phyloP scores from a whole-genome alignment of 2,797 vertebrate species.

The Peromyscus eremicus region DNA sequence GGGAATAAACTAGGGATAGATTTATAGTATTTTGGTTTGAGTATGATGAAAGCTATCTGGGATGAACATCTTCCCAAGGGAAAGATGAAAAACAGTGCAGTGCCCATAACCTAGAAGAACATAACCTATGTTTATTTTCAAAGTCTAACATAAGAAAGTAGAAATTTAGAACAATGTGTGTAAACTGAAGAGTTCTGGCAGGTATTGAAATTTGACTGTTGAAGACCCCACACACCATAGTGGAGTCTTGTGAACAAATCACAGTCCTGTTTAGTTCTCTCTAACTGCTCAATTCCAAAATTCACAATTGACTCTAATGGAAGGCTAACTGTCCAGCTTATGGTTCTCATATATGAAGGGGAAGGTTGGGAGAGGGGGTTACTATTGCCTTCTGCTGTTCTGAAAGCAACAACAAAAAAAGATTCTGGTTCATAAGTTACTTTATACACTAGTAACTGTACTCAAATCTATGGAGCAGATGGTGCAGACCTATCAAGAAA shows the following conservation, averaged over 20 bases:
- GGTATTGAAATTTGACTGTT: background rate
- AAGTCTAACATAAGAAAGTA: background rate
- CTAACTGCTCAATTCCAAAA: background rate
- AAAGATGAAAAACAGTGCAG: background rate
- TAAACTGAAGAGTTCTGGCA: background rate
- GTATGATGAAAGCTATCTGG: background rate
- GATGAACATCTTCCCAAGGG: background rate
- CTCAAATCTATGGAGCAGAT: background rate
- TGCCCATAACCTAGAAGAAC: background rate
- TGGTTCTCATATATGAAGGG: background rate
- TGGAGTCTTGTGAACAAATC: background rate
- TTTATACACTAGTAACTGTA: no score
- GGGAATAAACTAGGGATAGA: background rate
- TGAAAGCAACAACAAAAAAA: background rate
- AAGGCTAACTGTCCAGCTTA: background rate
- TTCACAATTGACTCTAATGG: background rate
- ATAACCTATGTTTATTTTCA: background rate
- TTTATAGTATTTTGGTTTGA: background rate
- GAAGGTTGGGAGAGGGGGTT: background rate
- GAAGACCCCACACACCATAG: background rate
- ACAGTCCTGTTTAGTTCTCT: background rate
- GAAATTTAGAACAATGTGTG: background rate
- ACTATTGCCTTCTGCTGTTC: background rate
- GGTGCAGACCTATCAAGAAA: background rate
- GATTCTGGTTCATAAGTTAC: background rate